phyloP scores from a whole-genome alignment of 2,113 vertebrate genomes.

The Paedocypris sp. region DNA sequence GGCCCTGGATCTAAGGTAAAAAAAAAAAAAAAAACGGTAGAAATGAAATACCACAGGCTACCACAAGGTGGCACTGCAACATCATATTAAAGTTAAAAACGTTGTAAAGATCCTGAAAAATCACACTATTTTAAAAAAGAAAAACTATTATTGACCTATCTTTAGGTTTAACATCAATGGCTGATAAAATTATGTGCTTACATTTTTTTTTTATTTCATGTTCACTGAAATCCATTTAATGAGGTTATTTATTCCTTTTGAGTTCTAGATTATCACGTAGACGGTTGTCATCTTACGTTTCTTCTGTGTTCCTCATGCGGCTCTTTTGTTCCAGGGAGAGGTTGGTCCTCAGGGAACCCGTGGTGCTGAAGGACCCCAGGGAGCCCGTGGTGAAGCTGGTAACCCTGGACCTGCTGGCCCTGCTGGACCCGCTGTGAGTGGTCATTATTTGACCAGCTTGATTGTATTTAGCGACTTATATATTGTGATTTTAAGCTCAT shows the following conservation, averaged over 20 bases:
- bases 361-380: slow-evolving; percentile 83
- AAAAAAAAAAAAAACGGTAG: too few species aligned
- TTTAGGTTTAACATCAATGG: too few species aligned
- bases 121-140: too few species aligned
- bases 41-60: neutral
- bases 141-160: too few species aligned
- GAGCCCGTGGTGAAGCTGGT: slow-evolving; percentile 85
- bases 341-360: slow-evolving; percentile 80
- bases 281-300: neutral
- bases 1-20: slow-evolving; percentile 90
- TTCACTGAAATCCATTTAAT: too few species aligned
- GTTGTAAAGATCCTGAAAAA: too few species aligned
- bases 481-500: neutral
- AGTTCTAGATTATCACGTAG: too few species aligned
- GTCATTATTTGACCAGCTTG: neutral
- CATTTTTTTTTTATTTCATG: too few species aligned
- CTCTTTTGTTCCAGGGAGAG: slow-evolving; percentile 70
- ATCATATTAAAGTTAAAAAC: too few species aligned
- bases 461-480: neutral
- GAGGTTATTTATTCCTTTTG: too few species aligned
- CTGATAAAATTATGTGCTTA: too few species aligned
- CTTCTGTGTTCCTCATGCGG: neutral
- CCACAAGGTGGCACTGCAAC: neutral
- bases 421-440: slow-evolving; percentile 82
- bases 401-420: slow-evolving; percentile 86